Evolutionary conservation across 2,888 invertebrate genomes (phyloP).

Genomic region (Diploptera punctata): DNA sequence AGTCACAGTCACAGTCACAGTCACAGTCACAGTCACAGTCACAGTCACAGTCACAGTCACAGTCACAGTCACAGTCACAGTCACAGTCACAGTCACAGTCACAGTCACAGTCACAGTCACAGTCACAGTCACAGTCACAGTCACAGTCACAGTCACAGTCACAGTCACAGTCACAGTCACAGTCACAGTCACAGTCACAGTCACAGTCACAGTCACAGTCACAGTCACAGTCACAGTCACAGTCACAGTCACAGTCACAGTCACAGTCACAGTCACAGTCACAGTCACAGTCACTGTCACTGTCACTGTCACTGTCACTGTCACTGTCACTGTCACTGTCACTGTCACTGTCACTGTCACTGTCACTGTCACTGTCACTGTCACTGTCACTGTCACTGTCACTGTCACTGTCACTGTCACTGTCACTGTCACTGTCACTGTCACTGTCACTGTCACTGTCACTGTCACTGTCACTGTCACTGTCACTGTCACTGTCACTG

Average conservation of each 20-base stretch:
- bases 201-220: not conserved
- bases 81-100: not conserved
- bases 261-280: not conserved
- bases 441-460: slow-evolving; percentile 12
- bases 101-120: not conserved
- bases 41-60: not conserved
- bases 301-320: slow-evolving; percentile 23
- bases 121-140: not conserved
- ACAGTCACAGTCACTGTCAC: slow-evolving; percentile 6
- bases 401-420: slow-evolving; percentile 27
- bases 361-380: slow-evolving; percentile 23
- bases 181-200: not conserved
- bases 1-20: not conserved
- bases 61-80: not conserved
- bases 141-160: not conserved
- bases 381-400: slow-evolving; percentile 19
- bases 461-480: slow-evolving; percentile 18
- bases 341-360: slow-evolving; percentile 1
- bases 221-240: not conserved
- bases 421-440: slow-evolving; percentile 23
- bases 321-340: slow-evolving; percentile 18
- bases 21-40: not conserved
- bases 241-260: slow-evolving; percentile 22
- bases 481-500: slow-evolving; percentile 18
- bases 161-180: not conserved